Percentiles rank a stretch among this genome's conserved stretches.
These are phyloP conservation scores for Dinomys branickii DNA, from an alignment of 2,113 vertebrate species.

Conservation along the genomic window DNA sequence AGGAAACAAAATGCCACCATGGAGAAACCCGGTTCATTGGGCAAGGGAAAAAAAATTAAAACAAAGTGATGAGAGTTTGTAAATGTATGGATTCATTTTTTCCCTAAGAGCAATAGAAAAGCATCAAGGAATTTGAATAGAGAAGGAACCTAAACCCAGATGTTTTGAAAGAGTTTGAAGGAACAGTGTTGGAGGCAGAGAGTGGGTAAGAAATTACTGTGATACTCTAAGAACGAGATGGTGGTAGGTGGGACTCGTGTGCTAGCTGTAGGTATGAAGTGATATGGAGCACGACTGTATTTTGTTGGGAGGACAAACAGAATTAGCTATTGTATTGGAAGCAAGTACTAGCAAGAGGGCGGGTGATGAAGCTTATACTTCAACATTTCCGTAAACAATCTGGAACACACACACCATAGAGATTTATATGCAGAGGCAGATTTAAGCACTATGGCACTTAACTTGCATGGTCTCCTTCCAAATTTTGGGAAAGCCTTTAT, in stretches of 20 bases:
- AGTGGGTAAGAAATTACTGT: not conserved
- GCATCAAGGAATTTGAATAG: not conserved
- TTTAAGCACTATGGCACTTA: not conserved
- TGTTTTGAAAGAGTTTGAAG: not conserved
- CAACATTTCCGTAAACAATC: not conserved
- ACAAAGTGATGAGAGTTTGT: not conserved
- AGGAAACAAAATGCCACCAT: not conserved
- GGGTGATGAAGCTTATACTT: not conserved
- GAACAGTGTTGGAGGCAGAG: not conserved
- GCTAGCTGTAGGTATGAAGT: not conserved
- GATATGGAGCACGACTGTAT: not conserved
- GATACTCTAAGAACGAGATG: not conserved
- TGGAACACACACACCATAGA: not conserved
- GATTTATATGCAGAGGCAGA: not conserved
- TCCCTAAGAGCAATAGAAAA: not conserved
- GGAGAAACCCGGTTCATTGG: not conserved
- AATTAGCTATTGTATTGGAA: not conserved
- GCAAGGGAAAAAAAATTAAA: not conserved
- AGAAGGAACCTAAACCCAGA: not conserved
- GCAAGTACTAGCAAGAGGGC: not conserved
- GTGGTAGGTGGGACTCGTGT: not conserved
- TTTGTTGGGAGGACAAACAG: not conserved
- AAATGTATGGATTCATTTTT: not conserved
- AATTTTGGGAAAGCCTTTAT: not conserved
- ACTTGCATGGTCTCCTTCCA: too few species aligned